phyloP scores from a whole-genome alignment of 2,113 vertebrate species.

The Mus spicilegus region DNA sequence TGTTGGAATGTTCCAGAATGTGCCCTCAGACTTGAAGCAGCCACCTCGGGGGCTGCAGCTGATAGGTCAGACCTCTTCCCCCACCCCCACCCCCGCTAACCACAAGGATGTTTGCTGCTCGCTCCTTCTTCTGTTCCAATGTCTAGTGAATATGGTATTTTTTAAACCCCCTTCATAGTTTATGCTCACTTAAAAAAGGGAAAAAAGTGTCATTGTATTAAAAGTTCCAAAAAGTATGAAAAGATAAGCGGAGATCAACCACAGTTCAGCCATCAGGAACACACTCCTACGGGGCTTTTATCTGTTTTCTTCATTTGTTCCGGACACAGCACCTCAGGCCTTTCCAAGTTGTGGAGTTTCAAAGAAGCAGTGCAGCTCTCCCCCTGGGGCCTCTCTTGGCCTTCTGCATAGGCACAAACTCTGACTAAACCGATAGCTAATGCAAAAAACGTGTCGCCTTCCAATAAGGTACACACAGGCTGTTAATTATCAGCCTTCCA shows the following conservation, averaged over 20 bases:
- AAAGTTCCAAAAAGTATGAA: background rate
- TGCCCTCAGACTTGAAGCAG: background rate
- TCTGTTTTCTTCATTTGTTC: background rate
- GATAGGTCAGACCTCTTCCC: too few species aligned
- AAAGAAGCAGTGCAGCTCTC: background rate
- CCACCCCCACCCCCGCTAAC: background rate
- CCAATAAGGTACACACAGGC: background rate
- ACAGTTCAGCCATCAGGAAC: background rate
- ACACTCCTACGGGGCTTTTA: background rate
- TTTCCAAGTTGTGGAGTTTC: background rate
- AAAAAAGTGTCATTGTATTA: background rate
- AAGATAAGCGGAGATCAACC: background rate
- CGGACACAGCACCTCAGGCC: background rate
- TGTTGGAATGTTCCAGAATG: background rate
- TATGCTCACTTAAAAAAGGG: background rate
- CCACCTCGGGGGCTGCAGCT: background rate
- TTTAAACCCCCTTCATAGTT: background rate
- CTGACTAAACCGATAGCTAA: background rate
- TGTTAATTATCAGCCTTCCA: background rate
- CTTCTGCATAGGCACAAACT: background rate
- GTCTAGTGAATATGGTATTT: background rate
- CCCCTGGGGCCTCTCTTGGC: background rate
- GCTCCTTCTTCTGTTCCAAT: background rate
- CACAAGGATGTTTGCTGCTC: fast-evolving
- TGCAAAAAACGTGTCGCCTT: background rate